Evolutionary conservation across 2,113 vertebrate species (phyloP), one percentile per base, ranked within the genome.

Genomic region (Casuarius casuarius): DNA sequence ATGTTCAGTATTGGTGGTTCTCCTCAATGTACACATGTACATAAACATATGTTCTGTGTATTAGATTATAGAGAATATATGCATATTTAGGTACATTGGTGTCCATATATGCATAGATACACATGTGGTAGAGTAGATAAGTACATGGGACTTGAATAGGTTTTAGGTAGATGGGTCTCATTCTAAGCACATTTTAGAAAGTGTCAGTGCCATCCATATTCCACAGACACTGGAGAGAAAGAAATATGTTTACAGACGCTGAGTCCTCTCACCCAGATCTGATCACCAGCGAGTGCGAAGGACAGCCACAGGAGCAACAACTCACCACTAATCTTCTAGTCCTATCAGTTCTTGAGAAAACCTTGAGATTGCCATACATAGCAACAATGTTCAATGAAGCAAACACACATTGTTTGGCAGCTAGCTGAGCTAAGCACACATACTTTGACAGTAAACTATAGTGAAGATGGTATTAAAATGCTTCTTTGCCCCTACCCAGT

Each of bases 391-490:
- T 81, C 76, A 71, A 0, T 63, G 76, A 86, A 90, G 17, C 29
- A 88, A 85, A 58, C 5, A 46, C 17, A 56, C 19, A 42, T 5
- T 52, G 29, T 46, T 56, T 89, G 74, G 38, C 29, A 92, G 10
- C 31, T 66, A 74, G 22, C 20, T 59, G 42, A 94, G 49, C 0
- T 10, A 83, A 76, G 88, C 19, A 56, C 33, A n/a, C 63, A 16
- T 44, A 35, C 28, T 22, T 83, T 59, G 63, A 35, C 23, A 71
- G 26, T 11, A 89, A 90, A 85, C 15, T 5, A 1, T 8, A 20
- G 28, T 33, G 40, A 88, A 63, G 49, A 28, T n/a, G 14, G 28
- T 12, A 74, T 67, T 88, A 81, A 96, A 94, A 71, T 77, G 22
- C 7, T 51, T 75, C 74, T 91, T 77, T 84, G 23, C 29, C 38